Conservation (phyloP, 2,113 vertebrate species). For the Pelodiscus sinensis region DNA sequence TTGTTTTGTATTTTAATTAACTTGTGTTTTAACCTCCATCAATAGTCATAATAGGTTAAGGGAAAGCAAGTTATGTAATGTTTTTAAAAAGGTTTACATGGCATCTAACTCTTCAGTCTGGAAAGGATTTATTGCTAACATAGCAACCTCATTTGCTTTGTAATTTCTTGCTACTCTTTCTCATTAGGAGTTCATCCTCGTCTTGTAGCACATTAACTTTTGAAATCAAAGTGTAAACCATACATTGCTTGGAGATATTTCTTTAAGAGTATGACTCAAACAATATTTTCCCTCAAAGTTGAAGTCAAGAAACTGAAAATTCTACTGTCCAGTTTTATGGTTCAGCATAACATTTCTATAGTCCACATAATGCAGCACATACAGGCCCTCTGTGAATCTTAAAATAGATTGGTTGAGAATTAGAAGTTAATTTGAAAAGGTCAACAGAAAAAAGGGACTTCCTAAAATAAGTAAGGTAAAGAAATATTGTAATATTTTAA, state of each 20-base stretch:
- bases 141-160: neutral
- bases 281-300: neutral
- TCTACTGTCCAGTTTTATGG: neutral
- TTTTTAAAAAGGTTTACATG: neutral
- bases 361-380: neutral
- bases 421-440: slow-evolving; percentile 3
- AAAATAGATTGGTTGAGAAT: neutral
- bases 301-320: slow-evolving; percentile 4
- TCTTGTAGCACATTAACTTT: neutral
- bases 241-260: neutral
- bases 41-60: no score
- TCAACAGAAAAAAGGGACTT: neutral
- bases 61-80: no score
- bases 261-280: neutral
- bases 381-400: neutral
- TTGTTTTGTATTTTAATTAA: no score
- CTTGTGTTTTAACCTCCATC: no score
- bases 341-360: neutral
- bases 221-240: neutral
- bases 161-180: neutral
- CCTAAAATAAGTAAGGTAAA: neutral
- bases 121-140: neutral
- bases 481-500: neutral
- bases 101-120: neutral
- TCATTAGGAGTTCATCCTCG: neutral